These are phyloP conservation scores for Anolis carolinensis DNA, from an alignment of 2,113 vertebrate genomes.

Conservation along the genomic window DNA sequence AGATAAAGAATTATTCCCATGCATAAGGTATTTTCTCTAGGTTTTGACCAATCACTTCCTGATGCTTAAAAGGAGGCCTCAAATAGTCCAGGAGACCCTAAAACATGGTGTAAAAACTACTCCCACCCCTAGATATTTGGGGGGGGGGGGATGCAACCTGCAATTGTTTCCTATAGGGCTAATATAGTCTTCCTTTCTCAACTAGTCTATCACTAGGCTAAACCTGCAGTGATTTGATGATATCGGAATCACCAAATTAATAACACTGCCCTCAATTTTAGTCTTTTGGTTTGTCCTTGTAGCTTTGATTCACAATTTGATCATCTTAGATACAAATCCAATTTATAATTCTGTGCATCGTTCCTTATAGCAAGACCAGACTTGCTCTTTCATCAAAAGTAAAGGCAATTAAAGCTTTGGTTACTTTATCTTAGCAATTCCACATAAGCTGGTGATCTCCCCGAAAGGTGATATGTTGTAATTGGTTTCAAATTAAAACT, in stretches of 20 bases:
- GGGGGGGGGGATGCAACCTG: no score
- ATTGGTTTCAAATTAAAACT: constrained; percentile 44
- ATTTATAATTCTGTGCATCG: not conserved
- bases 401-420: constrained; percentile 60
- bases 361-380: constrained; percentile 28
- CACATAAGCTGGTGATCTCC: constrained; percentile 45
- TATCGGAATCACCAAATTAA: not conserved
- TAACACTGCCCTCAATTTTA: not conserved
- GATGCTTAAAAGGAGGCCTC: no score
- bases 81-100: no score
- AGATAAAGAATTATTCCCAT: no score
- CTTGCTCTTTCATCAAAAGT: not conserved
- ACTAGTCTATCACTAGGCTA: not conserved
- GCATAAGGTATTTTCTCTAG: no score
- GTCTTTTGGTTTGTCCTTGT: constrained; percentile 8
- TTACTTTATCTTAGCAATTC: constrained; percentile 60
- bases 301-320: not conserved
- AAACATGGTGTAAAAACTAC: no score
- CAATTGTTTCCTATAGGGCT: no score
- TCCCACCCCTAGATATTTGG: no score
- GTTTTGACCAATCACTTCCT: no score
- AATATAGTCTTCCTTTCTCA: not conserved
- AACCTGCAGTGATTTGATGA: not conserved
- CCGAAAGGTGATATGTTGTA: constrained; percentile 59
- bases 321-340: constrained; percentile 7